Percentiles rank a stretch among this genome's conserved stretches.
phyloP scores from a whole-genome alignment of 2,888 invertebrate species.

The Sphinx pinastri region DNA sequence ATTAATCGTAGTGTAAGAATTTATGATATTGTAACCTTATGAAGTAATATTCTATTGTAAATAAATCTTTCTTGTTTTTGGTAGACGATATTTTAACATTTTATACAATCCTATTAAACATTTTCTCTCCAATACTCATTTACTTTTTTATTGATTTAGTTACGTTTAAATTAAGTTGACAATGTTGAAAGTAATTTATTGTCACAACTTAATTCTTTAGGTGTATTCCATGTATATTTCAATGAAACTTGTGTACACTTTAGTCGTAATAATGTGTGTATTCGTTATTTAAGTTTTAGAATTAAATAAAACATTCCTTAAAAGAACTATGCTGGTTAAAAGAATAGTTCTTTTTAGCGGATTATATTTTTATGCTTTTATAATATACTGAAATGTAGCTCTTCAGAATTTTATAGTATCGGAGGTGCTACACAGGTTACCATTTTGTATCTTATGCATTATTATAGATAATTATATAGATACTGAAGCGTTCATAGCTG shows the following conservation, averaged over 20 bases:
- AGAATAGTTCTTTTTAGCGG: slow-evolving; percentile 39
- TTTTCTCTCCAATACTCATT: slow-evolving; percentile 51
- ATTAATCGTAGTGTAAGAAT: slow-evolving; percentile 27
- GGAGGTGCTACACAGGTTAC: slow-evolving; percentile 76
- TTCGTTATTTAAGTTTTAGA: slow-evolving; percentile 36
- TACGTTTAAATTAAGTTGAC: slow-evolving; percentile 41
- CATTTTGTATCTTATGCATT: slow-evolving; percentile 63
- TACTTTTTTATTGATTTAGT: slow-evolving; percentile 39
- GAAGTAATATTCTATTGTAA: slow-evolving; percentile 44
- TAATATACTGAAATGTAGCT: slow-evolving; percentile 39
- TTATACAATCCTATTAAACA: slow-evolving; percentile 39
- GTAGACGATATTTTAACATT: slow-evolving; percentile 30
- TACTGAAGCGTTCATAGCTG: slow-evolving; percentile 37
- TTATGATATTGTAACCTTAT: neutral
- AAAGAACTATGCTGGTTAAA: slow-evolving; percentile 39
- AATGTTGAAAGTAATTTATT: slow-evolving; percentile 53
- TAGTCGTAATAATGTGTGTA: slow-evolving; percentile 43
- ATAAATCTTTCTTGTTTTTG: slow-evolving; percentile 41
- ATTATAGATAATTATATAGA: slow-evolving; percentile 56
- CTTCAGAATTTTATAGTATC: slow-evolving; percentile 52
- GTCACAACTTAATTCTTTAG: slow-evolving; percentile 47
- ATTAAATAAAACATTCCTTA: slow-evolving; percentile 39
- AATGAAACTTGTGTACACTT: slow-evolving; percentile 36
- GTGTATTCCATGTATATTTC: slow-evolving; percentile 38
- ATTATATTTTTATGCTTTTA: slow-evolving; percentile 36